Evolutionary conservation across 2,113 vertebrate species (phyloP), one percentile per base, ranked within the genome.

Genomic region (Oenanthe oenanthe): DNA sequence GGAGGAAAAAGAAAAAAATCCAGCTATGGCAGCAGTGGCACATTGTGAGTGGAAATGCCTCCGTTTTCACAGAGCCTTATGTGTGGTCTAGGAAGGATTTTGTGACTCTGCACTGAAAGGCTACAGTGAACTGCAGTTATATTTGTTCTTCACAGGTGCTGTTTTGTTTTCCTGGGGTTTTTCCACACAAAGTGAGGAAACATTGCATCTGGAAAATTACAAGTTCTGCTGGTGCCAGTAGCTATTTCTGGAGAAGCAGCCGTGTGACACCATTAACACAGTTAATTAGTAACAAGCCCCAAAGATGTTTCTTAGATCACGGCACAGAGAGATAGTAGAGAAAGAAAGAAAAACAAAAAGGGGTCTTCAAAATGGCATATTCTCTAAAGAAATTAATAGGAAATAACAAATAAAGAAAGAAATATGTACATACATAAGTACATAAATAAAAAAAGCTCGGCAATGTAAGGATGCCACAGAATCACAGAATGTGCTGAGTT

Each of bases 171-270:
- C 42, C 60, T 62, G 65, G 21, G 7, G 2, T 18, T 58, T 82
- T 75, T 75, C 79, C 11, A 5, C 58, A 48, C 17, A 14, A 91
- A 79, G 29, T 17, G 21, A 93, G 65, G 91, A 93, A 92, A 78
- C 1, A 2, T 29, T 79, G 29, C 68, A 50, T 78, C 57, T 91
- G 70, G 81, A 93, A 94, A 83, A 92, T 38, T 47, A 68, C 76
- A 94, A 80, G 62, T 81, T 95, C 38, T 8, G 36, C 32, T 72
- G 17, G 3, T 57, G 91, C 84, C 40, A 7, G 47, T 28, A 92
- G 68, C 73, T 92, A 32, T 71, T 91, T 79, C 72, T 94, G 79
- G 70, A 93, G 93, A 93, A 95, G 68, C 45, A 91, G 38, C 72
- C 43, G 58, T 74, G 53, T 93, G 83, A 92, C 77, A 57, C 71